These are phyloP conservation scores for Drosophila ambigua DNA, from an alignment of 1,140 invertebrate genomes.

Conservation along the genomic window DNA sequence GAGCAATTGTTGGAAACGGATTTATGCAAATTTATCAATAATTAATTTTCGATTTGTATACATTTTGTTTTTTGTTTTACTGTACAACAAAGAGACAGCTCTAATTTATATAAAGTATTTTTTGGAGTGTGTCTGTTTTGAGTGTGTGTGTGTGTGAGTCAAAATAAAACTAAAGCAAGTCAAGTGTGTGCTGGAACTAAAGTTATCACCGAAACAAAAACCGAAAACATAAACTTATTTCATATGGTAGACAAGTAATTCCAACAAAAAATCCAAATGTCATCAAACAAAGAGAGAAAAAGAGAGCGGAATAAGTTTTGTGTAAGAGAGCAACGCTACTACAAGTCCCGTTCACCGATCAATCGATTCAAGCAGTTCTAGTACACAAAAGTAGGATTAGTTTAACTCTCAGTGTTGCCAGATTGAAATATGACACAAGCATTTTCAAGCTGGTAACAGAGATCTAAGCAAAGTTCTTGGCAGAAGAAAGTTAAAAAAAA, in stretches of 20 bases:
- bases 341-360: slow-evolving; percentile 19
- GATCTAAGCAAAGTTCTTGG: background rate
- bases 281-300: slow-evolving; percentile 5
- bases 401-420: slow-evolving; percentile 6
- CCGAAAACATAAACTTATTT: slow-evolving; percentile 39
- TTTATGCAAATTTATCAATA: slow-evolving; percentile 72
- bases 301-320: slow-evolving; percentile 3
- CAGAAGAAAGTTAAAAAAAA: background rate
- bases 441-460: background rate
- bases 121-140: slow-evolving; percentile 35
- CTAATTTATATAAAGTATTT: slow-evolving; percentile 30
- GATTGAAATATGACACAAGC: background rate
- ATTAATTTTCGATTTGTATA: slow-evolving; percentile 64
- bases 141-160: slow-evolving; percentile 34
- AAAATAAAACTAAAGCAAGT: slow-evolving; percentile 59
- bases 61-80: slow-evolving; percentile 27
- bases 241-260: slow-evolving; percentile 42
- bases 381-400: slow-evolving; percentile 18
- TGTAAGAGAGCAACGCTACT: slow-evolving; percentile 8
- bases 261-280: slow-evolving; percentile 26
- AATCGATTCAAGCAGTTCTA: slow-evolving; percentile 19
- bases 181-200: slow-evolving; percentile 40
- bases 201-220: slow-evolving; percentile 13
- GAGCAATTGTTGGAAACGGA: slow-evolving; percentile 60
- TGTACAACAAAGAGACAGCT: slow-evolving; percentile 53